phyloP scores from a whole-genome alignment of 2,113 vertebrate species.

The Peromyscus californicus region DNA sequence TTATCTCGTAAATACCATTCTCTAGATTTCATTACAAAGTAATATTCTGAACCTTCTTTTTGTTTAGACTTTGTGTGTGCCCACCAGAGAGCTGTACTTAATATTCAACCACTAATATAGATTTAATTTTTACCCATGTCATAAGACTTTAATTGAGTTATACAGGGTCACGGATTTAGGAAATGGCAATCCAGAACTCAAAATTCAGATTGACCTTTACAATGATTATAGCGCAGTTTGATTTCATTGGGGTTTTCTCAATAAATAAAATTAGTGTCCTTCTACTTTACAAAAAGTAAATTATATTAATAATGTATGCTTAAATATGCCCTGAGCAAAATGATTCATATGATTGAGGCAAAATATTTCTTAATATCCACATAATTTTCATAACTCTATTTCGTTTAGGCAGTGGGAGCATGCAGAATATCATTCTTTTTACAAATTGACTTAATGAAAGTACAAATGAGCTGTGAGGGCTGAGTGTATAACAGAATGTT shows the following conservation, averaged over 20 bases:
- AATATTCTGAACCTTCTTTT: neutral
- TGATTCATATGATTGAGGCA: constrained; percentile 21
- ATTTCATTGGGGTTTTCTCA: constrained; percentile 59
- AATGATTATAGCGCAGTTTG: constrained; percentile 45
- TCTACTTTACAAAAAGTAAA: constrained; percentile 61
- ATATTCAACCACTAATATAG: neutral
- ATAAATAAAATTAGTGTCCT: constrained; percentile 64
- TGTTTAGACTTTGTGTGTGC: neutral
- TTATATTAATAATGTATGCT: constrained; percentile 49
- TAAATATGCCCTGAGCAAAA: constrained; percentile 60
- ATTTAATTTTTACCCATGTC: constrained; percentile 22
- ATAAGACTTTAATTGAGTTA: constrained; percentile 35
- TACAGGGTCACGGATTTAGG: constrained; percentile 10
- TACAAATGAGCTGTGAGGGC: constrained; percentile 19
- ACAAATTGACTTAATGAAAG: neutral
- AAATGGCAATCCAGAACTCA: constrained; percentile 53
- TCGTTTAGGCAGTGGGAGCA: neutral
- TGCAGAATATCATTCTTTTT: constrained; percentile 46
- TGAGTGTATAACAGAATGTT: neutral
- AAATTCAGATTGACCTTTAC: constrained; percentile 51
- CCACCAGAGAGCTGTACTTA: neutral
- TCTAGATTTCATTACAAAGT: neutral
- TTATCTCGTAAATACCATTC: constrained; percentile 50
- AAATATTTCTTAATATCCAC: constrained; percentile 60
- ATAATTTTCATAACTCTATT: constrained; percentile 41